Base-by-base conservation (phyloP, 1,140 invertebrate genomes). In the Teleogryllus occipitalis region DNA sequence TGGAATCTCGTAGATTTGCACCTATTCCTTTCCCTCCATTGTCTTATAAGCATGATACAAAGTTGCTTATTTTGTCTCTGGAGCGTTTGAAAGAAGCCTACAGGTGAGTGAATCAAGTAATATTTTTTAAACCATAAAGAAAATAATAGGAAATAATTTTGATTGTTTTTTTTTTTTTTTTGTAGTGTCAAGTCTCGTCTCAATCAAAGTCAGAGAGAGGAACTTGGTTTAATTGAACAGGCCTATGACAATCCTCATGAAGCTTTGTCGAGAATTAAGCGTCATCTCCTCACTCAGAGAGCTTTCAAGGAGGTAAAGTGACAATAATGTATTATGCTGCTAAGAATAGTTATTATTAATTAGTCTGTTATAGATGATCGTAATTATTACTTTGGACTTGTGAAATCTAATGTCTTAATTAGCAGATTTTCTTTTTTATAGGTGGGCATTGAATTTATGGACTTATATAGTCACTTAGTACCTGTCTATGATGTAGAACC, bases 211-310 rank as follows among this genome's bases (percentile, higher is more conserved):
- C 98, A 99, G 87, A 89, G 98, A 83, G 98, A 99, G 88, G 98
- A 99, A 86, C 86, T 99, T 22, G 98, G 98, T 22, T 88, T 99
- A 3, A 99, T 99, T 83, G 98, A 99, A 87, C 98, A 99, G 86
- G 98, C 98, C 0, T 99, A 99, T 85, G 98, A 99, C 86, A 99
- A 99, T 89, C 98, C 98, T 79, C 98, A 99, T 83, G 98, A 99
- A 86, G 98, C 98, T 3, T 86, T 99, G 76, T 99, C 98, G 0
- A 93, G 98, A 84, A 99, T 99, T 83, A 99, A 99, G 86, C 95
- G 98, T 92, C 98, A 99, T 88, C 89, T 99, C 82, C 88, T 99
- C 0, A 99, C 98, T 0, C 98, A 99, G 86, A 90, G 98, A 87
- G 96, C 97, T 48, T 99, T 99, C 85, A 98, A 99, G 89, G 98